Evolutionary conservation across 2,113 vertebrate genomes (phyloP).

Genomic region (Psophia crepitans): DNA sequence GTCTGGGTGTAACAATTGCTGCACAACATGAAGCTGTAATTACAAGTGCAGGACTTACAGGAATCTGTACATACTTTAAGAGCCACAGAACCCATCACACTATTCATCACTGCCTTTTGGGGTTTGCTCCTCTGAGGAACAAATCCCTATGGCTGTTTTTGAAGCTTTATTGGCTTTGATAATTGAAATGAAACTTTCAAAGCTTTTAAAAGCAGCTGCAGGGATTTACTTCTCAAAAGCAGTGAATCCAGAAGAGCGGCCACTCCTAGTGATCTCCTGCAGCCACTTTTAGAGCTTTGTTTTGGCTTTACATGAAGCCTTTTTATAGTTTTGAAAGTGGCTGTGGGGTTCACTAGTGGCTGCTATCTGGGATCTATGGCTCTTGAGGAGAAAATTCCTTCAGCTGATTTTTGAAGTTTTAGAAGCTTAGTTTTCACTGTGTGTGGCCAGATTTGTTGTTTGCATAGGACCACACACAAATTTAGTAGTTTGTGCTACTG

Average conservation of each 20-base stretch:
- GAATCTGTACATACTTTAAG: slow-evolving; percentile 50
- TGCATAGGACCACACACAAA: slow-evolving; percentile 59
- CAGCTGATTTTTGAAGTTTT: slow-evolving; percentile 54
- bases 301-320: slow-evolving; percentile 52
- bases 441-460: slow-evolving; percentile 62
- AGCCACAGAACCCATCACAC: slow-evolving; percentile 50
- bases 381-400: slow-evolving; percentile 49
- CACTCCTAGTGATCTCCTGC: slow-evolving; percentile 56
- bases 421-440: slow-evolving; percentile 36
- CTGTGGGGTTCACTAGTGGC: slow-evolving; percentile 55
- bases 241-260: slow-evolving; percentile 45
- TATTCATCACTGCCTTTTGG: slow-evolving; percentile 62
- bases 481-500: slow-evolving; percentile 43
- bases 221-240: slow-evolving; percentile 64
- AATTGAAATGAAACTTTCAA: slow-evolving; percentile 64
- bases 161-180: slow-evolving; percentile 68
- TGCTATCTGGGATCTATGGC: slow-evolving; percentile 55
- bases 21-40: slow-evolving; percentile 19
- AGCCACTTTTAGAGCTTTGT: slow-evolving; percentile 56
- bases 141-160: slow-evolving; percentile 62
- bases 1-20: slow-evolving; percentile 24
- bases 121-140: slow-evolving; percentile 55
- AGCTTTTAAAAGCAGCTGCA: slow-evolving; percentile 59
- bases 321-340: slow-evolving; percentile 57
- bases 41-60: slow-evolving; percentile 56